Evolutionary conservation across 1,140 invertebrate species (phyloP).

Genomic region (Armadillidium nasatum): DNA sequence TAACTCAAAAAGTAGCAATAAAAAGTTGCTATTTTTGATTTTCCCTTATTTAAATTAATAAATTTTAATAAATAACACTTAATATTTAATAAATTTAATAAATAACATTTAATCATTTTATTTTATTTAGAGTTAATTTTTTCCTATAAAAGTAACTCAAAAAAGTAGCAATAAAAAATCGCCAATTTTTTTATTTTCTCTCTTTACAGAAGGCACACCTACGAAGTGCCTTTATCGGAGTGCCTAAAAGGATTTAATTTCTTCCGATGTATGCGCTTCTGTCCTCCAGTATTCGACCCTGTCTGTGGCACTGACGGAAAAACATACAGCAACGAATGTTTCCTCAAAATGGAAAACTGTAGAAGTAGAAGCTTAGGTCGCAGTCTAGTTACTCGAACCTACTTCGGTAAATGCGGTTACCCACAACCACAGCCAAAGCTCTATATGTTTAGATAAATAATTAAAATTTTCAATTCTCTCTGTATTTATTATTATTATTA

Average conservation of each 20-base stretch:
- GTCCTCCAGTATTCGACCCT: conserved; percentile 73
- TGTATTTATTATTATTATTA: background rate
- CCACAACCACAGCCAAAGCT: conserved; percentile 64
- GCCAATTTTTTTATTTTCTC: background rate
- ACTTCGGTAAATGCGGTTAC: conserved; percentile 65
- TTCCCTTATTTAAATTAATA: too few relatives aligned
- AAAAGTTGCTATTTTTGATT: too few relatives aligned
- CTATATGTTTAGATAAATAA: conserved; percentile 58
- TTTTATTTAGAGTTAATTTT: too few relatives aligned
- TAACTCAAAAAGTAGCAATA: too few relatives aligned
- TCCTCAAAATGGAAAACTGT: conserved; percentile 71
- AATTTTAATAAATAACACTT: too few relatives aligned
- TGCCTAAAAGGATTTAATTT: conserved; percentile 53
- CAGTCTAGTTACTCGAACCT: conserved; percentile 55
- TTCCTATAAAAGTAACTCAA: too few relatives aligned
- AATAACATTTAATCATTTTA: too few relatives aligned
- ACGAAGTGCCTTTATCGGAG: conserved; percentile 81
- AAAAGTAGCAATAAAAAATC: too few relatives aligned
- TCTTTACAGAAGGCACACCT: conserved; percentile 71
- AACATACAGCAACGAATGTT: conserved; percentile 81
- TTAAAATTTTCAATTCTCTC: background rate
- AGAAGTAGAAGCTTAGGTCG: conserved; percentile 52
- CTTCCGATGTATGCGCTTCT: conserved; percentile 55
- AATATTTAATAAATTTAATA: too few relatives aligned
- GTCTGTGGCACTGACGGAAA: conserved; percentile 81